A percentile compares a stretch with the other conserved stretches of the same genome.
phyloP scores from a whole-genome alignment of 2,113 vertebrate genomes.

The Oryzias woworae region DNA sequence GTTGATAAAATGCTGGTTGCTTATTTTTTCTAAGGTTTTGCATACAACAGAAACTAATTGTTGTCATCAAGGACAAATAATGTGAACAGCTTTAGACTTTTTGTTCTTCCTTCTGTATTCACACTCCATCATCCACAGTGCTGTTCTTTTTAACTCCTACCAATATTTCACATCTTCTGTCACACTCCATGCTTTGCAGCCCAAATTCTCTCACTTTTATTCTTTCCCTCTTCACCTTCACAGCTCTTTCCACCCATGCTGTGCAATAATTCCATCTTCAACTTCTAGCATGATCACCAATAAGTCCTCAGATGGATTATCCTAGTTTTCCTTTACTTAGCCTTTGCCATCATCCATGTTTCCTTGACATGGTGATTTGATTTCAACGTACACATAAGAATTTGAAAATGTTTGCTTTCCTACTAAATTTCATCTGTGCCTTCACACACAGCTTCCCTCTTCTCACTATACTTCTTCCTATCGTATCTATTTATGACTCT shows the following conservation, averaged over 20 bases:
- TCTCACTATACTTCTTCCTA: constrained; percentile 30
- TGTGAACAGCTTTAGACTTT: background rate
- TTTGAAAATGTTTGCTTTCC: constrained; percentile 53
- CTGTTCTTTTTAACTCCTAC: constrained; percentile 31
- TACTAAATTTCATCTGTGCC: background rate
- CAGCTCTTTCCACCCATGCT: constrained; percentile 20
- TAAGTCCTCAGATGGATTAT: constrained; percentile 64
- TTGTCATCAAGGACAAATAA: constrained; percentile 7
- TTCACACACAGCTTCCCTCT: constrained; percentile 10
- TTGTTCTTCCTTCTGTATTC: constrained; percentile 6
- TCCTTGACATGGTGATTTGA: constrained; percentile 44
- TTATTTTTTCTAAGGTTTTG: too few relatives aligned
- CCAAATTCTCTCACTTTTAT: constrained; percentile 42
- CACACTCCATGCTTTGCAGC: constrained; percentile 34
- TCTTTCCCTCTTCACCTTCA: constrained; percentile 29
- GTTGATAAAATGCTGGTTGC: too few relatives aligned
- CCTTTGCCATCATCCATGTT: constrained; percentile 55
- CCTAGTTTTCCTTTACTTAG: constrained; percentile 68
- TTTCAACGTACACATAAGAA: constrained; percentile 44
- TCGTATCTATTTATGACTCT: constrained; percentile 34
- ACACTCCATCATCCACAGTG: constrained; percentile 15
- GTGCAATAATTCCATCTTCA: constrained; percentile 33
- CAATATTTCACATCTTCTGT: constrained; percentile 52
- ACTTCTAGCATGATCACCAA: constrained; percentile 44
- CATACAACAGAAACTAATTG: too few relatives aligned